Conservation (phyloP, 1,140 invertebrate genomes). For the Arctopsyche grandis region DNA sequence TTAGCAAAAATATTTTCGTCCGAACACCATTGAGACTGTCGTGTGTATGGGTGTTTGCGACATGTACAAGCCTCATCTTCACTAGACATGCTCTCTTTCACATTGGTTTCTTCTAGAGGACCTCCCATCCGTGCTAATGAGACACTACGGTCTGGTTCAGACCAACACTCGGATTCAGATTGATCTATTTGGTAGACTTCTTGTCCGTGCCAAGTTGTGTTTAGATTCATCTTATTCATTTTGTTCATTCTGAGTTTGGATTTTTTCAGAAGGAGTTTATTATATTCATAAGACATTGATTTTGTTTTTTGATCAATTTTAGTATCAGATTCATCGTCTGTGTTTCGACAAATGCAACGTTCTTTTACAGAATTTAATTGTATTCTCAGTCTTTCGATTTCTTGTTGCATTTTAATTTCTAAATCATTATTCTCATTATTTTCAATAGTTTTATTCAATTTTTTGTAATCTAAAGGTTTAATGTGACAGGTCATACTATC, state of each 20-base stretch:
- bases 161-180: slow-evolving; percentile 85
- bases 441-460: not conserved
- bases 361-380: slow-evolving; percentile 39
- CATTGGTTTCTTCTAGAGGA: slow-evolving; percentile 8
- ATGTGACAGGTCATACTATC: not conserved
- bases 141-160: slow-evolving; percentile 83
- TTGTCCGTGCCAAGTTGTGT: slow-evolving; percentile 42
- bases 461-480: not conserved
- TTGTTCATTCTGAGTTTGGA: slow-evolving; percentile 25
- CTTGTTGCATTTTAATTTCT: slow-evolving; percentile 2
- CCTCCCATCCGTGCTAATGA: slow-evolving; percentile 79
- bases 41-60: not conserved
- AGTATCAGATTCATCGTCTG: slow-evolving; percentile 43
- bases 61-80: slow-evolving; percentile 33
- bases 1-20: slow-evolving; percentile 10
- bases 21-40: not conserved
- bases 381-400: slow-evolving; percentile 35
- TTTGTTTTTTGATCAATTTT: slow-evolving; percentile 10
- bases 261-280: slow-evolving; percentile 37
- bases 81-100: slow-evolving; percentile 20
- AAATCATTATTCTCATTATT: not conserved
- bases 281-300: slow-evolving; percentile 36
- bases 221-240: slow-evolving; percentile 25
- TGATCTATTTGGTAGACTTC: slow-evolving; percentile 64
- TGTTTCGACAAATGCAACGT: slow-evolving; percentile 43